phyloP scores from a whole-genome alignment of 2,888 invertebrate species.

The Lysandra bellargus region DNA sequence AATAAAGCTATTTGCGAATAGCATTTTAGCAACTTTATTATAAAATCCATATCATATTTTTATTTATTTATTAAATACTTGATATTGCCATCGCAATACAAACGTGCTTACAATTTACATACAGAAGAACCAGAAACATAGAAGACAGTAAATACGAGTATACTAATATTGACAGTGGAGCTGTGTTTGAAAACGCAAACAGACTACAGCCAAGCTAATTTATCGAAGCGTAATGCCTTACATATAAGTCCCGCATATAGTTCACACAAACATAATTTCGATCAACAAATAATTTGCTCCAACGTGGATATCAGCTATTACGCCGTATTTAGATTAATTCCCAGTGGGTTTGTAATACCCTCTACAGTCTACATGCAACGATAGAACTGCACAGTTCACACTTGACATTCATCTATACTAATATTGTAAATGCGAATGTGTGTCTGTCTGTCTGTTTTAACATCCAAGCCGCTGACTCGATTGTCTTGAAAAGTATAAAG shows the following conservation, averaged over 20 bases:
- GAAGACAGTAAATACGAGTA: neutral
- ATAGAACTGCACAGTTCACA: too few species aligned
- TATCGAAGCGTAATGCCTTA: conserved; percentile 9
- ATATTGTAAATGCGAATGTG: too few species aligned
- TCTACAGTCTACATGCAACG: neutral
- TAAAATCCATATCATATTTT: too few species aligned
- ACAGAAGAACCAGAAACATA: neutral
- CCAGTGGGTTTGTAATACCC: neutral
- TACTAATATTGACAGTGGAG: neutral
- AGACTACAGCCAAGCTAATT: neutral
- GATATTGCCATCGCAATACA: too few species aligned
- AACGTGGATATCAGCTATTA: conserved; percentile 20
- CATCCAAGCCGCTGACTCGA: too few species aligned
- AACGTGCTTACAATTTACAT: neutral
- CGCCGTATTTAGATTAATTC: conserved; percentile 19
- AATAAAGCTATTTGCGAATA: too few species aligned
- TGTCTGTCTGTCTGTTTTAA: too few species aligned
- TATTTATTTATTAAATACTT: too few species aligned
- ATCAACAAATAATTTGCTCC: conserved; percentile 27
- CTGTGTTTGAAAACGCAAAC: conserved; percentile 20
- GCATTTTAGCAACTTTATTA: too few species aligned
- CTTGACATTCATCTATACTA: too few species aligned
- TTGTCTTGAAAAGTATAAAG: too few species aligned
- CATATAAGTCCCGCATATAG: conserved; percentile 2
- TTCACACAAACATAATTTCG: conserved; percentile 23